phyloP scores from a whole-genome alignment of 1,140 invertebrate species.

The Mylabris phalerata region DNA sequence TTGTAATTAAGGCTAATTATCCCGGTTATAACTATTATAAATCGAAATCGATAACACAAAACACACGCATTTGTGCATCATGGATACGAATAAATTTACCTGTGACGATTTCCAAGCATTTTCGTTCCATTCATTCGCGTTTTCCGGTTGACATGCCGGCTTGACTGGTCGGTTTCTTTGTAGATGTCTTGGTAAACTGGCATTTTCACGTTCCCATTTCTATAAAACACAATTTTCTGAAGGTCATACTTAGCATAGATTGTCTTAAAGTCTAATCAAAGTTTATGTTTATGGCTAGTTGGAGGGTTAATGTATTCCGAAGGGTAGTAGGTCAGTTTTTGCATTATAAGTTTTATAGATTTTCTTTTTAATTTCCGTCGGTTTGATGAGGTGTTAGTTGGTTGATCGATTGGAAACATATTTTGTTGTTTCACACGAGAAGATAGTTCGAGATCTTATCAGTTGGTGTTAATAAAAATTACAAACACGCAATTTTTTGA shows the following conservation, averaged over 20 bases:
- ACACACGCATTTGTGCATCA: not conserved
- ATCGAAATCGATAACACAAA: no score
- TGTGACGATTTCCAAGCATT: slow-evolving; percentile 52
- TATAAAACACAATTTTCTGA: slow-evolving; percentile 32
- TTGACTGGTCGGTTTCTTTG: slow-evolving; percentile 51
- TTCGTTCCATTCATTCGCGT: slow-evolving; percentile 48
- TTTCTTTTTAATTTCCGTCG: no score
- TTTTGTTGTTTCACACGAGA: no score
- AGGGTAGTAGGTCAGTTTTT: slow-evolving; percentile 12
- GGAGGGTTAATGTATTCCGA: slow-evolving; percentile 9
- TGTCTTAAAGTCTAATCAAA: no score
- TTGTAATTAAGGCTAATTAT: no score
- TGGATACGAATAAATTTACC: slow-evolving; percentile 36
- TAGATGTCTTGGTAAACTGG: slow-evolving; percentile 50
- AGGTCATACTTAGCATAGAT: no score
- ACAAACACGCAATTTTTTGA: no score
- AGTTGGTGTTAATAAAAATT: no score
- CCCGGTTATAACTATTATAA: no score
- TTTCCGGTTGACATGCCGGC: slow-evolving; percentile 45
- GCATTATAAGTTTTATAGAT: not conserved
- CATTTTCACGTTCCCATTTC: slow-evolving; percentile 67
- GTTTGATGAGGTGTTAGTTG: no score
- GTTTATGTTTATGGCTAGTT: not conserved
- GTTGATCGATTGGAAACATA: no score
- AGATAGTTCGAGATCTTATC: no score